Base-by-base conservation (phyloP, 2,113 vertebrate genomes). In the Gnathochromis pfefferi region DNA sequence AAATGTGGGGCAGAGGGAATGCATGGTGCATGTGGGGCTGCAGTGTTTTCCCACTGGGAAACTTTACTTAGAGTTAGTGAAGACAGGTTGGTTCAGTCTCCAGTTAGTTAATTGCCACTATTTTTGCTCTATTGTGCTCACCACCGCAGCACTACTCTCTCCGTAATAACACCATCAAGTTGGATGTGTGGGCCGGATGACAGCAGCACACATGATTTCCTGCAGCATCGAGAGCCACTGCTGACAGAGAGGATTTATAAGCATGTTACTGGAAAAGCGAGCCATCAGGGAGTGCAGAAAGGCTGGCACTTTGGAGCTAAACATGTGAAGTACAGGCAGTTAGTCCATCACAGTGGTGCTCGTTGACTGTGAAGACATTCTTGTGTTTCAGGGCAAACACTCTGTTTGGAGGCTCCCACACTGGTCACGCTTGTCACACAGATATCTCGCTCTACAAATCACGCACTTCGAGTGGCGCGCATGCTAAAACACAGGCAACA, bases 401-500 rank as follows among this genome's bases (percentile, higher is more conserved):
- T 70, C 58, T 40, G 17, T 2, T 38, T 92, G 12, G 84, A 91
- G 68, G 87, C 87, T 93, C 89, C 70, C 86, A 83, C 68, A 38
- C 82, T 83, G 82, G 92, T 94, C 91, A 92, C 65, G 92, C 91
- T 89, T 95, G 93, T 93, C 93, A 91, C 87, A 90, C 88, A 90
- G 82, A 94, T 92, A 91, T 89, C 90, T 88, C 87, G 87, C 88
- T 93, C 80, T 60, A 45, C 83, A 84, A 89, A 89, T 90, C 87
- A 85, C 85, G 89, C 88, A 68, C 35, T 70, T 78, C 68, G 16
- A 83, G 19, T 82, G 70, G 73, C 33, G 19, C 40, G 28, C 88
- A 84, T 70, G 9, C 65, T 14, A 60, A 82, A 21, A 84, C 82
- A 87, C 2, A 51, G 9, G 42, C 45, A 19, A 47, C 86, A 83